phyloP scores from a whole-genome alignment of 2,888 invertebrate species.

The Orchesella flavescens region DNA sequence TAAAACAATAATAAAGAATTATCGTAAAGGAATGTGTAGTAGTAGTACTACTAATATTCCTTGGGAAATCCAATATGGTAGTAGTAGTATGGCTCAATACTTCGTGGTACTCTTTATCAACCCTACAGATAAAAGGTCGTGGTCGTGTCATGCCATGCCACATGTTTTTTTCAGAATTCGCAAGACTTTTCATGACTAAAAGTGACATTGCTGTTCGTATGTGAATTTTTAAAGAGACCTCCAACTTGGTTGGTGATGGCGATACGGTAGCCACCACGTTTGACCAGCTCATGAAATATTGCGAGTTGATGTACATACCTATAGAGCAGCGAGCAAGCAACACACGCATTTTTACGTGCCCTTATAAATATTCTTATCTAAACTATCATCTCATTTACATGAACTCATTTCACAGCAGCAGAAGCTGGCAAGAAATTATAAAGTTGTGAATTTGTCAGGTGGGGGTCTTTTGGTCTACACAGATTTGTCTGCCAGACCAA shows the following conservation, averaged over 20 bases:
- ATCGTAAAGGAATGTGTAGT: neutral
- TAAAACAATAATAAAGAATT: neutral
- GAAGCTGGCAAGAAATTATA: neutral
- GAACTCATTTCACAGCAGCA: neutral
- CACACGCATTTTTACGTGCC: neutral
- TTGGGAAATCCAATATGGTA: neutral
- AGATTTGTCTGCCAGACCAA: neutral
- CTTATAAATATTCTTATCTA: neutral
- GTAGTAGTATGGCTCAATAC: neutral
- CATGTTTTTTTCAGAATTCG: too few relatives aligned
- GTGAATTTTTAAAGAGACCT: neutral
- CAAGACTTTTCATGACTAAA: too few relatives aligned
- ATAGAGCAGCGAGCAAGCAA: neutral
- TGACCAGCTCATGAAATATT: too few relatives aligned
- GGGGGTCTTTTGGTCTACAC: neutral
- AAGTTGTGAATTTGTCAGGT: neutral
- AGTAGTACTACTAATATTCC: neutral
- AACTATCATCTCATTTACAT: slow-evolving; percentile 1
- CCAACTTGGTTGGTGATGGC: too few relatives aligned
- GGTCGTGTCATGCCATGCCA: too few relatives aligned
- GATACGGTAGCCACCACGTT: neutral
- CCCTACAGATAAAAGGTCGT: too few relatives aligned
- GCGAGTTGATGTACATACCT: too few relatives aligned
- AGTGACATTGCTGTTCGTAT: neutral
- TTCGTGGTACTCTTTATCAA: too few relatives aligned